A percentile compares a stretch with the other conserved stretches of the same genome.
phyloP scores from a whole-genome alignment of 2,797 vertebrate genomes.

The Hippocampus kuda region DNA sequence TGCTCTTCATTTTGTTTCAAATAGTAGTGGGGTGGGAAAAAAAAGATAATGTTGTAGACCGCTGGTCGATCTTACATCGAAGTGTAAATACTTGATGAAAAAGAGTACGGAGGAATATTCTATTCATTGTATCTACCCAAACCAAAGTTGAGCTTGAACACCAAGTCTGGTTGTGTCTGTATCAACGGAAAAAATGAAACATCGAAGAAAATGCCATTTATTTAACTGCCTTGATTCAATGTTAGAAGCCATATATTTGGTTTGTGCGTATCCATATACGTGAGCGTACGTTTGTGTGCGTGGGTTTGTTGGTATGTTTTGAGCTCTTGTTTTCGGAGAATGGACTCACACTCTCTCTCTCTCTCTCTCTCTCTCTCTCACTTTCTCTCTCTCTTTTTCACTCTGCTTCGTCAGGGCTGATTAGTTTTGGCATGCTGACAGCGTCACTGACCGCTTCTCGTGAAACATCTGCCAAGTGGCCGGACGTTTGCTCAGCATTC shows the following conservation, averaged over 20 bases:
- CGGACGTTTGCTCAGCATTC: conserved; percentile 35
- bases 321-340: conserved; percentile 50
- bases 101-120: conserved; percentile 57
- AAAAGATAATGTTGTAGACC: conserved; percentile 71
- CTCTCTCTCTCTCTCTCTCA: conserved; percentile 26
- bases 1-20: conserved; percentile 71
- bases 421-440: conserved; percentile 45
- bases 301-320: conserved; percentile 51
- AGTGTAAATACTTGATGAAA: conserved; percentile 68
- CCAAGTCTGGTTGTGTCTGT: conserved; percentile 75
- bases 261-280: conserved; percentile 59
- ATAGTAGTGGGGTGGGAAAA: conserved; percentile 43
- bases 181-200: conserved; percentile 64
- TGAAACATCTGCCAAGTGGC: conserved; percentile 46
- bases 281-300: conserved; percentile 51
- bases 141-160: conserved; percentile 80
- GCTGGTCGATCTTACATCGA: conserved; percentile 79
- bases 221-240: conserved; percentile 79
- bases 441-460: conserved; percentile 45
- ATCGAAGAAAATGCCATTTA: conserved; percentile 68
- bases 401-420: conserved; percentile 42
- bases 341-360: conserved; percentile 33
- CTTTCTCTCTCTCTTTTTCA: conserved; percentile 24
- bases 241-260: conserved; percentile 78
- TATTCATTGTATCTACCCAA: conserved; percentile 73